phyloP scores from a whole-genome alignment of 2,113 vertebrate species.

The Accipiter virgatus region DNA sequence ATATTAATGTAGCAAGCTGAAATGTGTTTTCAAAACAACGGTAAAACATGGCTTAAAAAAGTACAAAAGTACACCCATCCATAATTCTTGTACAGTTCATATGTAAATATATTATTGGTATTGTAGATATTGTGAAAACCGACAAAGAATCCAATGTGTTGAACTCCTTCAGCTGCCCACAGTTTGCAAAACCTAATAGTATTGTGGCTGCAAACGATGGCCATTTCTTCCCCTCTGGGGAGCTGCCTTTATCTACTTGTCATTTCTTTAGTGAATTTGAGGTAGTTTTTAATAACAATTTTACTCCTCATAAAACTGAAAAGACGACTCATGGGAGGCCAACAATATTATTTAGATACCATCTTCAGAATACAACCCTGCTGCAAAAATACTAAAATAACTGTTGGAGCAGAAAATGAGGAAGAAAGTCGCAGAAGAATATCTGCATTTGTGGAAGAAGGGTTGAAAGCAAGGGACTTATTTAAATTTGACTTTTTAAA shows the following conservation, averaged over 20 bases:
- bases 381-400: not conserved
- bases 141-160: not conserved
- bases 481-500: not conserved
- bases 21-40: constrained; percentile 24
- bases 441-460: not conserved
- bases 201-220: not conserved
- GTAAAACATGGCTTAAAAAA: not conserved
- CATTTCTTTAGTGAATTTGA: not conserved
- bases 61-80: not conserved
- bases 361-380: not conserved
- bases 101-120: not conserved
- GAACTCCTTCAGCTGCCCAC: not conserved
- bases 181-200: not conserved
- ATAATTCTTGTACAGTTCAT: not conserved
- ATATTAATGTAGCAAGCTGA: not conserved
- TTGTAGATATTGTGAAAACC: not conserved
- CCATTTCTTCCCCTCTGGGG: not conserved
- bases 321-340: not conserved
- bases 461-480: not conserved
- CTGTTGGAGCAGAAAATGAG: not conserved
- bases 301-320: not conserved
- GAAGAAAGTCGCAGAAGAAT: not conserved
- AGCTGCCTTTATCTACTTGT: not conserved
- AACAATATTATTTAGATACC: not conserved
- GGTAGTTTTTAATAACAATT: not conserved